phyloP scores from a whole-genome alignment of 2,888 invertebrate genomes.

The Megaustenia siamemsis region DNA sequence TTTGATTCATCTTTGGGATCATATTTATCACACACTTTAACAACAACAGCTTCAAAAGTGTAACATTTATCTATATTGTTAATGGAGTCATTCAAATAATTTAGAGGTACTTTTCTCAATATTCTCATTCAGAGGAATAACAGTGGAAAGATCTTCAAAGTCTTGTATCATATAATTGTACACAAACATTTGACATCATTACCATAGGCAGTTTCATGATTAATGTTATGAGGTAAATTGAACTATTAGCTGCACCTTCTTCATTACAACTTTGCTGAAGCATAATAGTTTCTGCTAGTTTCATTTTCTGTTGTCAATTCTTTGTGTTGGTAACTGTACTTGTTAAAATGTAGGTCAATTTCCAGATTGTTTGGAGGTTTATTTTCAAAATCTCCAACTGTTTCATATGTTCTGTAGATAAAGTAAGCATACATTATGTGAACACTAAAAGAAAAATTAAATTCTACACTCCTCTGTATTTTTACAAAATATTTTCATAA shows the following conservation, averaged over 20 bases:
- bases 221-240: background rate
- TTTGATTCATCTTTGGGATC: background rate
- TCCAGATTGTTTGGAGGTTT: background rate
- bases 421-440: background rate
- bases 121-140: background rate
- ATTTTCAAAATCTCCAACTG: background rate
- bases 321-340: background rate
- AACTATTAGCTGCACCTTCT: background rate
- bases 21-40: background rate
- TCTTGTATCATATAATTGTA: background rate
- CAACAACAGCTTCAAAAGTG: background rate
- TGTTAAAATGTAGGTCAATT: background rate
- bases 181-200: background rate
- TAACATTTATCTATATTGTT: background rate
- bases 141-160: background rate
- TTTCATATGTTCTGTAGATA: background rate
- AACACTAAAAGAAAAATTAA: too few relatives aligned
- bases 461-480: too few relatives aligned
- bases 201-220: too few relatives aligned
- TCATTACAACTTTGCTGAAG: background rate
- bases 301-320: background rate
- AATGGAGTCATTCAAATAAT: background rate
- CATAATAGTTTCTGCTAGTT: background rate
- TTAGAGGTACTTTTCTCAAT: background rate
- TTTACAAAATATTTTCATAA: too few relatives aligned